phyloP scores from a whole-genome alignment of 2,888 invertebrate genomes.

The Clistopyga incitator region DNA sequence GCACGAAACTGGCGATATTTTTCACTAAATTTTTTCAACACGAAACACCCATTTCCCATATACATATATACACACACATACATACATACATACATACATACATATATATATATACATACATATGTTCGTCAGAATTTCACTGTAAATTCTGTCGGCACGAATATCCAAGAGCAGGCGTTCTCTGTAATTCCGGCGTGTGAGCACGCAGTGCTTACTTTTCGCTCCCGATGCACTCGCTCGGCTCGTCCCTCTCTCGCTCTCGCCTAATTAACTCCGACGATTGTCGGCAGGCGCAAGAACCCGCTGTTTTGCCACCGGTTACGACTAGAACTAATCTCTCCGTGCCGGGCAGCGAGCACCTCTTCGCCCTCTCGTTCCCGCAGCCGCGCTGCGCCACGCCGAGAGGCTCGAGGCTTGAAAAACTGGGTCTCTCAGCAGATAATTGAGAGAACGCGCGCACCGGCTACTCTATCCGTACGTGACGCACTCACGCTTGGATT shows the following conservation, averaged over 20 bases:
- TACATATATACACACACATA: too few species aligned
- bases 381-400: slow-evolving; percentile 12
- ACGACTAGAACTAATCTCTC: slow-evolving; percentile 75
- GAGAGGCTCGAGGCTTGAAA: slow-evolving; percentile 57
- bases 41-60: too few species aligned
- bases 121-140: not conserved
- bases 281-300: slow-evolving; percentile 71
- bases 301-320: slow-evolving; percentile 67
- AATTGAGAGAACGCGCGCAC: slow-evolving; percentile 67
- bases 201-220: slow-evolving; percentile 37
- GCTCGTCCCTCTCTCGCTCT: slow-evolving; percentile 63
- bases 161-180: not conserved
- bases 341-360: slow-evolving; percentile 39
- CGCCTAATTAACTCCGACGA: slow-evolving; percentile 75
- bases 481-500: slow-evolving; percentile 39
- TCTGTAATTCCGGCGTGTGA: slow-evolving; percentile 24
- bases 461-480: slow-evolving; percentile 49
- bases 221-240: slow-evolving; percentile 41
- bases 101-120: not conserved
- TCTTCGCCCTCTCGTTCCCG: slow-evolving; percentile 47
- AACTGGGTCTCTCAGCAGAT: slow-evolving; percentile 67
- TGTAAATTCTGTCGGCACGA: not conserved
- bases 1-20: too few species aligned
- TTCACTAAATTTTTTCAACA: too few species aligned
- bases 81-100: not conserved